Conservation (phyloP, 2,888 invertebrate genomes). For the Punctoribates punctum region DNA sequence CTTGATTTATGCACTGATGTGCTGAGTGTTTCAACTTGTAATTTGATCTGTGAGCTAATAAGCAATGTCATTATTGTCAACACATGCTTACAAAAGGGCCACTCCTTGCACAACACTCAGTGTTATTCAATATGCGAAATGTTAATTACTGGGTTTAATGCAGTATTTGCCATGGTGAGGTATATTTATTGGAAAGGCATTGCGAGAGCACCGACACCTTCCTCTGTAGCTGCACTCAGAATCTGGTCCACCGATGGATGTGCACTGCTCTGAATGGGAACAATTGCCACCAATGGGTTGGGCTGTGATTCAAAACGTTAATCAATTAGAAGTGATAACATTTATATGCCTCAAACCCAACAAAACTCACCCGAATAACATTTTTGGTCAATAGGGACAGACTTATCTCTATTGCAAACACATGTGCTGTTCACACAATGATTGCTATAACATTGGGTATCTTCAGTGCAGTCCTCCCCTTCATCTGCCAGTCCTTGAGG, state of each 20-base stretch:
- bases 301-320: background rate
- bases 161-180: conserved; percentile 6
- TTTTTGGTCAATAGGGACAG: conserved; percentile 11
- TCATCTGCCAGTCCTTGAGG: background rate
- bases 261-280: conserved; percentile 2
- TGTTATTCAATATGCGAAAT: too few relatives aligned
- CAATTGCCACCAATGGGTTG: conserved; percentile 16
- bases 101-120: too few relatives aligned
- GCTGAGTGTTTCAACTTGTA: too few relatives aligned
- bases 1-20: too few relatives aligned
- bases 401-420: conserved; percentile 1
- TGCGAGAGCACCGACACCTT: background rate
- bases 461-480: background rate
- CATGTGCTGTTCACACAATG: background rate
- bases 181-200: background rate
- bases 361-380: conserved; percentile 6
- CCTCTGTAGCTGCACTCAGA: background rate
- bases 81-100: too few relatives aligned
- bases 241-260: conserved; percentile 12
- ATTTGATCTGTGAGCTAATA: too few relatives aligned
- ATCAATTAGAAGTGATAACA: background rate
- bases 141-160: background rate
- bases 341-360: background rate
- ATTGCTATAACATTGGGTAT: background rate
- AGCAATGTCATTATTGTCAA: too few relatives aligned